These are phyloP conservation scores for Karalla daura DNA, from an alignment of 2,797 vertebrate species.

Conservation along the genomic window DNA sequence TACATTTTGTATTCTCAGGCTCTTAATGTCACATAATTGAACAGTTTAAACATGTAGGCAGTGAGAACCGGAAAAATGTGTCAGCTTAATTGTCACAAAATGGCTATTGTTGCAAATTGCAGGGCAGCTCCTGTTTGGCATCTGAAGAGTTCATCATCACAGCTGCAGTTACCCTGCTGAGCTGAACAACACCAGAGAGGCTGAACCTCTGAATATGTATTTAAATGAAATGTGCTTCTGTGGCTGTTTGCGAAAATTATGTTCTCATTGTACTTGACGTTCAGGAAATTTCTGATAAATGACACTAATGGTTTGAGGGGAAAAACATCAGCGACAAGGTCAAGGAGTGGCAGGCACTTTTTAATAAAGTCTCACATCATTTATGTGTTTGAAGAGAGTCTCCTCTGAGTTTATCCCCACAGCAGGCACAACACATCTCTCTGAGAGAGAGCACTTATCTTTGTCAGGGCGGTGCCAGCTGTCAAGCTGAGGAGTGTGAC, in stretches of 20 bases:
- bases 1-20: neutral
- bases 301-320: neutral
- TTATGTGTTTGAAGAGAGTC: slow-evolving; percentile 14
- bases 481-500: slow-evolving; percentile 14
- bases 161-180: neutral
- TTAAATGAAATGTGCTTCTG: neutral
- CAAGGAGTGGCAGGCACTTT: neutral
- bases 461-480: slow-evolving; percentile 8
- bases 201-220: neutral
- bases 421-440: slow-evolving; percentile 1
- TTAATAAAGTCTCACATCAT: slow-evolving; percentile 18
- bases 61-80: neutral
- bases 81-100: neutral
- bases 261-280: neutral
- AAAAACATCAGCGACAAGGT: neutral
- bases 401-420: neutral
- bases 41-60: neutral
- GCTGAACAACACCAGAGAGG: neutral
- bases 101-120: neutral
- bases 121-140: neutral
- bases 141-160: neutral
- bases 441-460: slow-evolving; percentile 25
- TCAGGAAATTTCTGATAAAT: neutral
- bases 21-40: neutral
- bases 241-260: neutral